These are phyloP conservation scores for Xiphydria camelus DNA, from an alignment of 2,888 invertebrate genomes.

Conservation along the genomic window DNA sequence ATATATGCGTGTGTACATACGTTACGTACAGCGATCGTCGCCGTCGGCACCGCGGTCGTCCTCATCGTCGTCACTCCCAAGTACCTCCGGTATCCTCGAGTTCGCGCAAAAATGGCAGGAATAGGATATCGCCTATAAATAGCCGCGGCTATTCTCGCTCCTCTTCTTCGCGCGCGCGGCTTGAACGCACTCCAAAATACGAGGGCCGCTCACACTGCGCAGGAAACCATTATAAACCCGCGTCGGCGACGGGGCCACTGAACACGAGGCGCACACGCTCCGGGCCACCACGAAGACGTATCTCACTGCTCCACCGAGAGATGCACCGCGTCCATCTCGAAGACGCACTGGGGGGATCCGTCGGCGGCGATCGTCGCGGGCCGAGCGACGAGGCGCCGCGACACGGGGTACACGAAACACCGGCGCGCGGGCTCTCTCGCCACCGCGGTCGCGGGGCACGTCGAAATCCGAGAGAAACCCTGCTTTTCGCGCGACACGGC, in stretches of 20 bases:
- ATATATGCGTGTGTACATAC: constrained; percentile 27
- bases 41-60: no score
- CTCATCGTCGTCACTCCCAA: constrained; percentile 24
- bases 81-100: constrained; percentile 34
- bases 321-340: no score
- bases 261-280: not conserved
- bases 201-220: constrained; percentile 26
- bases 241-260: not conserved
- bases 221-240: constrained; percentile 30
- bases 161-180: no score
- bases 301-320: no score
- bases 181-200: constrained; percentile 35
- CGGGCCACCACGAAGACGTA: not conserved
- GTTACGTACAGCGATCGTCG: no score
- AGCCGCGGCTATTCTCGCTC: constrained; percentile 42
- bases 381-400: not conserved
- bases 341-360: no score
- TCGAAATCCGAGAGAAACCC: constrained; percentile 8
- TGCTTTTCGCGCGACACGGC: not conserved
- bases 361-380: not conserved
- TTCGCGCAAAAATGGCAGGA: constrained; percentile 41
- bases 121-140: constrained; percentile 40
- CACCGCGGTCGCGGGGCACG: constrained; percentile 20
- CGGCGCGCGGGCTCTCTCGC: constrained; percentile 14
- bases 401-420: constrained; percentile 11